Base-by-base conservation (phyloP, 2,797 vertebrate genomes). In the Decapterus maruadsi region DNA sequence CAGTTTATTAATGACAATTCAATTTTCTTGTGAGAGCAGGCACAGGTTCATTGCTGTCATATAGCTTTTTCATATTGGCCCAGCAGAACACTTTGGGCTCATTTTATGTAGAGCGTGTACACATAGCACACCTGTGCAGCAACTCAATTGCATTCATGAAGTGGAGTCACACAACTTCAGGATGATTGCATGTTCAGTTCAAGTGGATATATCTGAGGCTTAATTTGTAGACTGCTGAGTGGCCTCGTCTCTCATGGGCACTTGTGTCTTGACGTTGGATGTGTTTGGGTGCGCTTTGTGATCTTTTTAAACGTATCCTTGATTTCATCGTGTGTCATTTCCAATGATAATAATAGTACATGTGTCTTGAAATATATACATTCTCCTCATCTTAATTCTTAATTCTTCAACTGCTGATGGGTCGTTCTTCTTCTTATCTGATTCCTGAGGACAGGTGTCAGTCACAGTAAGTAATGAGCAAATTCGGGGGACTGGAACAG, bases 381-480 rank as follows among this genome's bases (percentile, higher is more conserved):
- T 36, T 58, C 19, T 10, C 10, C 4, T 34, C 31, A 34, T 36
- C 34, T n/a, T 19, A 17, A 19, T 61, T 46, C 31, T 31, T 68
- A 9, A 45, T 72, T 29, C 42, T 36, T 14, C 8, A 34, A 43
- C 67, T 31, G 22, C 29, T 53, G 58, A 19, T 55, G 65, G 34
- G 51, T 68, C 34, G 34, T 34, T 36, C 34, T 36, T 59, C 26
- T 29, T 29, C 12, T 43, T 17, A 36, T 22, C 11, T 8, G 8
- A 42, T 45, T 56, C 50, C 36, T 9, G 45, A 61, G 42, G 62
- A 79, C 14, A 65, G 22, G 13, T 77, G 68, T 69, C 78, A 66
- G 17, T 55, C 61, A 45, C 22, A 66, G 55, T 61, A 80, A 63
- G 42, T 70, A 80, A 80, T 61, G 19, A 81, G 63, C 26, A 55